phyloP scores from a whole-genome alignment of 1,140 invertebrate genomes.

The Zaprionus capensis region DNA sequence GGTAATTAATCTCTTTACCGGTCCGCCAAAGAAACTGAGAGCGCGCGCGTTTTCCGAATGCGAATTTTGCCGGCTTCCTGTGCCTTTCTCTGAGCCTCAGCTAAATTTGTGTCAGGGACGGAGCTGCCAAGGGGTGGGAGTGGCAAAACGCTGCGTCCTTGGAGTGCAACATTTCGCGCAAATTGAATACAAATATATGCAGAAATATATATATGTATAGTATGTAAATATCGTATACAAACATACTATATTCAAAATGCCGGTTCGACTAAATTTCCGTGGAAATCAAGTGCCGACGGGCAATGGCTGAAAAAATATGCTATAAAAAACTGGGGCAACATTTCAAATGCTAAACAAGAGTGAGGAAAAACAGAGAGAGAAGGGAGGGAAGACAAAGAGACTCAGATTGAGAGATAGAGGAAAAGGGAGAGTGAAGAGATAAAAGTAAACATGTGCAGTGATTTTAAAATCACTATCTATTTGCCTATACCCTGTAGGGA shows the following conservation, averaged over 20 bases:
- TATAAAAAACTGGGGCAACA: slow-evolving; percentile 29
- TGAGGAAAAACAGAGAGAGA: slow-evolving; percentile 30
- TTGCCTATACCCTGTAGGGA: slow-evolving; percentile 5
- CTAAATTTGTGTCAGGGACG: slow-evolving; percentile 66
- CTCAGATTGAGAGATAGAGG: not conserved
- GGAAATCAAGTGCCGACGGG: slow-evolving; percentile 36
- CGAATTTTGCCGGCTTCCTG: slow-evolving; percentile 56
- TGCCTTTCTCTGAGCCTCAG: not conserved
- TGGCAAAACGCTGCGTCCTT: slow-evolving; percentile 37
- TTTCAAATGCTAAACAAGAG: slow-evolving; percentile 40
- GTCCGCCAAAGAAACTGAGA: slow-evolving; percentile 41
- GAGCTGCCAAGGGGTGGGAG: slow-evolving; percentile 1
- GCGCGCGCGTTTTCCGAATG: slow-evolving; percentile 56
- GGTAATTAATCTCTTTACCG: slow-evolving; percentile 80
- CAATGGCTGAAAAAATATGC: slow-evolving; percentile 28
- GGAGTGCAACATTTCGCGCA: slow-evolving; percentile 35
- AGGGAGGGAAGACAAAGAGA: slow-evolving; percentile 9
- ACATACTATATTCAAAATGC: slow-evolving; percentile 14
- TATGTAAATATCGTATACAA: not conserved
- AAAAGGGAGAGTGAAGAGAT: not conserved
- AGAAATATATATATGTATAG: slow-evolving; percentile 12
- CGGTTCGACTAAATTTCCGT: slow-evolving; percentile 49
- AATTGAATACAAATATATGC: slow-evolving; percentile 39
- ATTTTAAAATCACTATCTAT: slow-evolving; percentile 5
- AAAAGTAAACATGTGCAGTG: not conserved